phyloP scores from a whole-genome alignment of 2,888 invertebrate species.

The Lycophotia porphyrea region DNA sequence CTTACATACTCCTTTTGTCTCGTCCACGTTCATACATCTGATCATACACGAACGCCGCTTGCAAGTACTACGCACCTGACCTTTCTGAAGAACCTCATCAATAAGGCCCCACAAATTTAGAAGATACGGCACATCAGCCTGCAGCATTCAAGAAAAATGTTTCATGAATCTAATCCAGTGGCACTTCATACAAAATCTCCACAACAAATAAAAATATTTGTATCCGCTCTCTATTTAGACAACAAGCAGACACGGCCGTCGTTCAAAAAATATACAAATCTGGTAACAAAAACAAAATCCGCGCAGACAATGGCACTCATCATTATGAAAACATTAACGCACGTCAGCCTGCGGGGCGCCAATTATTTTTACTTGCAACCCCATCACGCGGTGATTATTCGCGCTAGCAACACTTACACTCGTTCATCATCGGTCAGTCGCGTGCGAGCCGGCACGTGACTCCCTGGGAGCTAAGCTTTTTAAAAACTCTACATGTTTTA shows the following conservation, averaged over 20 bases:
- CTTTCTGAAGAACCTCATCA: too few relatives aligned
- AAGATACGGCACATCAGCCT: background rate
- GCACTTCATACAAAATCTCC: background rate
- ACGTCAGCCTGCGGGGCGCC: slow-evolving; percentile 87
- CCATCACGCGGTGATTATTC: slow-evolving; percentile 83
- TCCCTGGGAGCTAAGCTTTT: slow-evolving; percentile 69
- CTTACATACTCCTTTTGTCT: too few relatives aligned
- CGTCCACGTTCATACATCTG: too few relatives aligned
- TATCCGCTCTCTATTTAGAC: slow-evolving; percentile 76
- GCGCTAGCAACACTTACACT: slow-evolving; percentile 83
- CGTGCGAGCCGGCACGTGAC: slow-evolving; percentile 76
- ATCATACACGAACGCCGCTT: too few relatives aligned
- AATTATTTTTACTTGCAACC: slow-evolving; percentile 88
- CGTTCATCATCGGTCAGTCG: slow-evolving; percentile 81
- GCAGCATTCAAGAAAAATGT: background rate
- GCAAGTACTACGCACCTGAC: too few relatives aligned
- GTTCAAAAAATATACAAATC: slow-evolving; percentile 78
- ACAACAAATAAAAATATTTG: slow-evolving; percentile 62
- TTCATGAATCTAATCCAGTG: slow-evolving; percentile 5
- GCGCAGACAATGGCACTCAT: slow-evolving; percentile 82
- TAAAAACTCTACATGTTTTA: slow-evolving; percentile 70
- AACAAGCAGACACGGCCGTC: slow-evolving; percentile 70
- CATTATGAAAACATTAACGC: slow-evolving; percentile 89
- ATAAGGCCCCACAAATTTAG: background rate
- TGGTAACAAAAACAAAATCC: slow-evolving; percentile 84